Conservation (phyloP, 1,140 invertebrate genomes). For the Hormaphis cornu region DNA sequence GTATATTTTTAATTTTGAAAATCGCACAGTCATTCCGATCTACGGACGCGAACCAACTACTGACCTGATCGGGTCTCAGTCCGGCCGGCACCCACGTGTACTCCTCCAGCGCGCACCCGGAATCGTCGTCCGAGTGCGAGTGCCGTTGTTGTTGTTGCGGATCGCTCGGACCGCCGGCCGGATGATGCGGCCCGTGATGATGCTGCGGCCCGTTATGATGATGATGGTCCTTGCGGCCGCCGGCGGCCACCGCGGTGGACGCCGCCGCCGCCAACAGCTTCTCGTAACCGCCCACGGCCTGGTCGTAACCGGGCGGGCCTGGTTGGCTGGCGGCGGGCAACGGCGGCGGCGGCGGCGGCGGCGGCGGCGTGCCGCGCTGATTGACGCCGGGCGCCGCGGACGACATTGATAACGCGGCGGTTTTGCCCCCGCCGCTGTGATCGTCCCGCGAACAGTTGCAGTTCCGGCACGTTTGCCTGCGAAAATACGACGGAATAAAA, state of each 20-base stretch:
- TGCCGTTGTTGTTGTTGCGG: slow-evolving; percentile 70
- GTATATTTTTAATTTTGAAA: too few relatives aligned
- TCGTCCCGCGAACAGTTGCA: slow-evolving; percentile 60
- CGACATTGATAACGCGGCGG: neutral
- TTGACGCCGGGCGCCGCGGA: slow-evolving; percentile 1
- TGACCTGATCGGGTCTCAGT: slow-evolving; percentile 88
- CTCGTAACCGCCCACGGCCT: slow-evolving; percentile 16
- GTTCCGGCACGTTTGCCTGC: slow-evolving; percentile 60
- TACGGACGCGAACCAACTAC: slow-evolving; percentile 4
- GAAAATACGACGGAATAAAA: neutral
- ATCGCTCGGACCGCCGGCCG: slow-evolving; percentile 44
- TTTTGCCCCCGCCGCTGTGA: slow-evolving; percentile 40
- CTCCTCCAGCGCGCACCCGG: slow-evolving; percentile 91
- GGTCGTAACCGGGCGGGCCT: slow-evolving; percentile 7
- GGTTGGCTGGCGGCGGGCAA: slow-evolving; percentile 4
- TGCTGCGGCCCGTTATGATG: slow-evolving; percentile 25
- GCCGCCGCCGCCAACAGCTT: neutral
- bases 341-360: slow-evolving; percentile 7
- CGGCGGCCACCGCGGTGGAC: neutral
- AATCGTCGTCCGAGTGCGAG: slow-evolving; percentile 92
- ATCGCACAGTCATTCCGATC: too few relatives aligned
- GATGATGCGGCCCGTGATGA: slow-evolving; percentile 49
- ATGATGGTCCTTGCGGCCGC: slow-evolving; percentile 6
- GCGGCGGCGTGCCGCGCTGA: neutral
- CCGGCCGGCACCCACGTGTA: slow-evolving; percentile 97